Conservation (phyloP, 2,888 invertebrate genomes). For the Ormia ochracea region DNA sequence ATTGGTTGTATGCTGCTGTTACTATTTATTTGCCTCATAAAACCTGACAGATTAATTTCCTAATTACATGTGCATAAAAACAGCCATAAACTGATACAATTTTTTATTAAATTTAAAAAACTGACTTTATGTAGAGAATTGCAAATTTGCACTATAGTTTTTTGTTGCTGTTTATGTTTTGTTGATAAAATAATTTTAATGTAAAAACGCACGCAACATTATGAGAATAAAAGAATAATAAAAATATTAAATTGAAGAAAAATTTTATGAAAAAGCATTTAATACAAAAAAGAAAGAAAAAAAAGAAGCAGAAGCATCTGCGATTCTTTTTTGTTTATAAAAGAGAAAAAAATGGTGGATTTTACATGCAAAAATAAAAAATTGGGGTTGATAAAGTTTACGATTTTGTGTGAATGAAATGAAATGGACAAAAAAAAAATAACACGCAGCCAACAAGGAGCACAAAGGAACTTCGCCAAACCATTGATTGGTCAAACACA, state of each 20-base stretch:
- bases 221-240: conserved; percentile 36
- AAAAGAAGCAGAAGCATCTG: conserved; percentile 38
- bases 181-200: conserved; percentile 25
- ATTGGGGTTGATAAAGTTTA: conserved; percentile 23
- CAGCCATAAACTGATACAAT: conserved; percentile 28
- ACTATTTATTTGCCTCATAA: conserved; percentile 61
- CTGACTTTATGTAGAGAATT: background rate
- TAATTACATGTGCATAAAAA: conserved; percentile 62
- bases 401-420: background rate
- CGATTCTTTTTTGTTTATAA: conserved; percentile 2
- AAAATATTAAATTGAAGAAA: conserved; percentile 20
- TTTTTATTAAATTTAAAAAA: background rate
- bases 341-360: conserved; percentile 37
- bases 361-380: background rate
- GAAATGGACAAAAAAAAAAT: background rate
- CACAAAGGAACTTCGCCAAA: background rate
- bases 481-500: conserved; percentile 46
- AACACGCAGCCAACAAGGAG: background rate
- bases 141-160: conserved; percentile 11
- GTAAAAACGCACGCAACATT: conserved; percentile 49
- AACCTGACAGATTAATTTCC: conserved; percentile 65
- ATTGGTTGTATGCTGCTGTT: conserved; percentile 6
- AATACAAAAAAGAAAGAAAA: conserved; percentile 2
- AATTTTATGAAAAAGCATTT: background rate
- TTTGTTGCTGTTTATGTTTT: background rate